A percentile compares a stretch with the other conserved stretches of the same genome.
These are phyloP conservation scores for Plectropomus leopardus DNA, from an alignment of 2,113 vertebrate genomes.

Conservation along the genomic window DNA sequence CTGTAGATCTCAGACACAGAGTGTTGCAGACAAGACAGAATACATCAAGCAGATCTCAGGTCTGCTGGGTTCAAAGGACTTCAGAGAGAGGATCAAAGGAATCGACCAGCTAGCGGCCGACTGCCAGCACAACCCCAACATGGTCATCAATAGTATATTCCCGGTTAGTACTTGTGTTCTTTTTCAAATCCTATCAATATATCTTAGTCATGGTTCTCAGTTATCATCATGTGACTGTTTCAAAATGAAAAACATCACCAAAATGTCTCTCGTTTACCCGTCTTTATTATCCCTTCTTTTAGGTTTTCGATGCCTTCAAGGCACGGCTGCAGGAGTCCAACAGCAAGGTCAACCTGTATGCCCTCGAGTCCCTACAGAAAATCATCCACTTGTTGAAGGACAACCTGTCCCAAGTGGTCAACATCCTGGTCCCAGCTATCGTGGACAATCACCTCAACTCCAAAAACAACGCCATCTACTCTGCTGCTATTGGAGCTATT, in stretches of 20 bases:
- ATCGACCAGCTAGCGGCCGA: constrained; percentile 90
- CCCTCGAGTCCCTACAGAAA: constrained; percentile 91
- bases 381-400: constrained; percentile 90
- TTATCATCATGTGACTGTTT: background rate
- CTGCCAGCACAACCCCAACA: constrained; percentile 86
- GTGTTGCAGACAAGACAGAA: constrained; percentile 88
- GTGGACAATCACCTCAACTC: constrained; percentile 98
- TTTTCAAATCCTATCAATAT: background rate
- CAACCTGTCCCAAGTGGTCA: constrained; percentile 89
- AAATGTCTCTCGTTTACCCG: background rate
- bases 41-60: constrained; percentile 86
- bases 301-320: constrained; percentile 96
- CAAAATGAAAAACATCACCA: background rate
- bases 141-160: constrained; percentile 89
- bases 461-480: constrained; percentile 91
- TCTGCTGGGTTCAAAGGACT: constrained; percentile 90
- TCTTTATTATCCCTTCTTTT: constrained; percentile 8
- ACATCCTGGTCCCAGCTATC: constrained; percentile 92
- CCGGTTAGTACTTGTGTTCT: constrained; percentile 82
- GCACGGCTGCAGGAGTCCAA: constrained; percentile 93
- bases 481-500: constrained; percentile 89
- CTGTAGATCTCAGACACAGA: constrained; percentile 83
- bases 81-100: constrained; percentile 90
- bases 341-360: constrained; percentile 93
- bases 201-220: background rate